Evolutionary conservation across 2,113 vertebrate genomes (phyloP).

Genomic region (Accipiter cooperii): DNA sequence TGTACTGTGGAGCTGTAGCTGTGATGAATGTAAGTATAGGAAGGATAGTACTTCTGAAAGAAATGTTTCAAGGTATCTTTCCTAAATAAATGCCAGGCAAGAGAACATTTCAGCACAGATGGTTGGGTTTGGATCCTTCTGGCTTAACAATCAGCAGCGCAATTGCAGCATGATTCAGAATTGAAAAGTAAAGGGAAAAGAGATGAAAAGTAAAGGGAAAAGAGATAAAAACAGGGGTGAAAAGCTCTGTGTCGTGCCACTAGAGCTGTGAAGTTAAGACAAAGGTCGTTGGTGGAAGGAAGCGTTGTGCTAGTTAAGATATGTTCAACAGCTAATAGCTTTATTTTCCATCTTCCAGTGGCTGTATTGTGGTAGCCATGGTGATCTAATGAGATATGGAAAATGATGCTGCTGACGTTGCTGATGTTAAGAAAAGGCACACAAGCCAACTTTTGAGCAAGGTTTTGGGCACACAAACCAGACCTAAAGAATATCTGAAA

Average conservation of each 20-base stretch:
- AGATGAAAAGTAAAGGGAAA: not conserved
- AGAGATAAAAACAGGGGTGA: not conserved
- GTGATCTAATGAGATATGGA: not conserved
- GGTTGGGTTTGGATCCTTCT: not conserved
- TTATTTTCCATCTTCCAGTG: not conserved
- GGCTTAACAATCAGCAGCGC: not conserved
- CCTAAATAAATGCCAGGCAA: not conserved
- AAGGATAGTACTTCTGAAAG: not conserved
- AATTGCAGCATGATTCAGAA: not conserved
- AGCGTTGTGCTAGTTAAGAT: not conserved
- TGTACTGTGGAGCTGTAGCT: not conserved
- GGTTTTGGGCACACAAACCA: not conserved
- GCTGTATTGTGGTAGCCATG: not conserved
- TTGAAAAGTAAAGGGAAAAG: not conserved
- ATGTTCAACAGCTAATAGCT: not conserved
- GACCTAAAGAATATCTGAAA: not conserved
- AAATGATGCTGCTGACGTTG: not conserved
- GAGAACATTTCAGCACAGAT: not conserved
- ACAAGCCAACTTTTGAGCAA: not conserved
- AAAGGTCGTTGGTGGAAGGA: not conserved
- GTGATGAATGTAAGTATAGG: not conserved
- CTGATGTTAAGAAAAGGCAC: not conserved
- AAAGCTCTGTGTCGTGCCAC: not conserved
- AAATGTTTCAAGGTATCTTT: not conserved
- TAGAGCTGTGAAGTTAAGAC: not conserved